A percentile compares a stretch with the other conserved stretches of the same genome.
These are phyloP conservation scores for Myiozetetes cayanensis DNA, from an alignment of 2,113 vertebrate genomes.

Conservation along the genomic window DNA sequence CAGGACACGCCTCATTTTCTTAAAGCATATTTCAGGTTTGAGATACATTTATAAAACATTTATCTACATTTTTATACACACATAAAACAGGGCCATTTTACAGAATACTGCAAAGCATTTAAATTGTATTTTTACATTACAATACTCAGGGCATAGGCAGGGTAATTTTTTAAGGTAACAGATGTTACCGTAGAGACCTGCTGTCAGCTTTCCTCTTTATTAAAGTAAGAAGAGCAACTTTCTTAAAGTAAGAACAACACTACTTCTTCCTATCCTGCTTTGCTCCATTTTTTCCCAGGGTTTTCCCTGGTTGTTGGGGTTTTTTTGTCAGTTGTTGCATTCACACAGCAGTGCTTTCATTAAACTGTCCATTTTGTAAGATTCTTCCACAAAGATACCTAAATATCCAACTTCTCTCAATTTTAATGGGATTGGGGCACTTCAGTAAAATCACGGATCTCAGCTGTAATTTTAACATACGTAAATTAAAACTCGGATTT, in stretches of 20 bases:
- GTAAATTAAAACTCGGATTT: not conserved
- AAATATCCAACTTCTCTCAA: not conserved
- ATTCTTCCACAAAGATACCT: not conserved
- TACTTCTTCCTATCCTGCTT: not conserved
- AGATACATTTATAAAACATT: not conserved
- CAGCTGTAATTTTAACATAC: not conserved
- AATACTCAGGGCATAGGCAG: not conserved
- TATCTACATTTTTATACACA: not conserved
- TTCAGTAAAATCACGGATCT: not conserved
- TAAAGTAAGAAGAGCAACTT: not conserved
- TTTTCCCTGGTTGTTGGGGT: not conserved
- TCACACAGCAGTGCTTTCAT: not conserved
- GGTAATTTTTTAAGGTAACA: not conserved
- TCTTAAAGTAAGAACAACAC: not conserved
- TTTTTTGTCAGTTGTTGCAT: not conserved
- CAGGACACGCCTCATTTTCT: not conserved
- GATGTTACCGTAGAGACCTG: not conserved
- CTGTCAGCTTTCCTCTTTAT: not conserved
- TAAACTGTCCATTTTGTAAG: not conserved
- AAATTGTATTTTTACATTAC: accelerated
- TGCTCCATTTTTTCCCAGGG: not conserved
- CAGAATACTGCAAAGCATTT: not conserved
- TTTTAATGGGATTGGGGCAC: not conserved
- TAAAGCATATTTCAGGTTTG: not conserved
- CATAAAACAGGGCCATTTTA: not conserved